Evolutionary conservation across 1,140 invertebrate genomes (phyloP).

Genomic region (Phymastichus coffea): DNA sequence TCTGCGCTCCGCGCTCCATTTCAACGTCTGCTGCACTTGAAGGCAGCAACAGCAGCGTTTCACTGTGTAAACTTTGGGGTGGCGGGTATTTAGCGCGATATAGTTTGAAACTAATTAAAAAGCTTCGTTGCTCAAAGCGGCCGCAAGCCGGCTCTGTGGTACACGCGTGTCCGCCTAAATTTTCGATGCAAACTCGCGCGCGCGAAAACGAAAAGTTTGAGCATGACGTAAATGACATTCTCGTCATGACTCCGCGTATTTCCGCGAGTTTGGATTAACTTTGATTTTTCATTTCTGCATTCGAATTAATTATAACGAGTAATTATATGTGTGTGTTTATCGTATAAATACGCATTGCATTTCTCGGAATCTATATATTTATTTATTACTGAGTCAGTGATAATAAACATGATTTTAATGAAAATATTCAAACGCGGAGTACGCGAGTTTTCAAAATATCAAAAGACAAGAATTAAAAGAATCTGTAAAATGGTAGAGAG

Average conservation of each 20-base stretch:
- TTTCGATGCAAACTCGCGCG: conserved; percentile 2
- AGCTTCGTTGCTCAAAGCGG: conserved; percentile 22
- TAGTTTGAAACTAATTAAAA: conserved; percentile 32
- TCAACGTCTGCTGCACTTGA: conserved; percentile 26
- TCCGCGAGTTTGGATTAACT: conserved; percentile 19
- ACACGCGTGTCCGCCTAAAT: conserved; percentile 8
- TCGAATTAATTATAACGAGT: not conserved
- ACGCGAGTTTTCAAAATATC: not conserved
- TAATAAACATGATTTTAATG: too few species aligned
- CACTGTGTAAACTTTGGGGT: conserved; percentile 12
- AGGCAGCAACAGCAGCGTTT: too few species aligned
- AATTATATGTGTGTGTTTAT: too few species aligned
- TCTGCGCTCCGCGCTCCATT: not conserved
- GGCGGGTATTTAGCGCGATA: too few species aligned
- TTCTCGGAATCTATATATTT: too few species aligned
- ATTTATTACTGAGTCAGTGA: too few species aligned
- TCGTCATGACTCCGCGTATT: conserved; percentile 5
- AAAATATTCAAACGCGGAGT: too few species aligned
- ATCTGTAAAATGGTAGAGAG: too few species aligned
- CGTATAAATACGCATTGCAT: too few species aligned
- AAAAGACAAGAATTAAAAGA: too few species aligned
- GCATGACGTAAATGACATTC: conserved; percentile 26
- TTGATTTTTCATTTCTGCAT: not conserved
- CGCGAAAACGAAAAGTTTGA: conserved; percentile 19
- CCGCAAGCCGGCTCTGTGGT: conserved; percentile 7